Evolutionary conservation across 1,140 invertebrate genomes (phyloP), one percentile per base, ranked within the genome.

Genomic region (Procambarus clarkii): DNA sequence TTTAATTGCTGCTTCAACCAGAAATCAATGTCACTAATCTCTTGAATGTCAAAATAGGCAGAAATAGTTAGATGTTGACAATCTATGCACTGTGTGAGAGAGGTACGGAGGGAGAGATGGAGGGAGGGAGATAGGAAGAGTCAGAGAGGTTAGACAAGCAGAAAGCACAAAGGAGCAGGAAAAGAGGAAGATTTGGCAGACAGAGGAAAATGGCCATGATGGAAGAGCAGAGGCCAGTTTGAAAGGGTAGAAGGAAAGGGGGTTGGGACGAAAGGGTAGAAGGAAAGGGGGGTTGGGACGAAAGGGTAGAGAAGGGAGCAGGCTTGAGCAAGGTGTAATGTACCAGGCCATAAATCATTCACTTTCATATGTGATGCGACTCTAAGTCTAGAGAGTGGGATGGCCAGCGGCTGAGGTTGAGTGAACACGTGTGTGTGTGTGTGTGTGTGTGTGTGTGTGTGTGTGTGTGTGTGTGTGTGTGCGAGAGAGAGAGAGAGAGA

Each of bases 1-100:
- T 90, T 83, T 90, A 90, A 89, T 90, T 90, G 80, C 88, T 64
- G 88, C 48, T 60, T 84, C 88, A 84, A 89, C 87, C 88, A 90
- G 88, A 84, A 90, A 90, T 90, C 88, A 90, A 77, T 90, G 71
- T 50, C 88, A 64, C 71, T 90, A 83, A 83, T 90, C 81, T 90
- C 81, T 78, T 90, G 81, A 90, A 90, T 90, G 69, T 90, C 88
- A 83, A 89, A 89, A 89, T 58, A 82, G 80, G 79, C 44, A 48
- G 82, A 85, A 85, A 85, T 85, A 60, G 82, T 85, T 85, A 85
- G 82, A 69, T 69, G 60, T 71, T 74, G 82, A 50, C 45, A 46
- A 48, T 24, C 71, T 77, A 69, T 84, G 64, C 48, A 34, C 58
- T 24, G 18, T 11, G 45, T 34, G 46, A 11, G 83, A 45, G 69